A percentile compares a stretch with the other conserved stretches of the same genome.
These are phyloP conservation scores for Solea solea DNA, from an alignment of 2,113 vertebrate genomes.

Conservation along the genomic window DNA sequence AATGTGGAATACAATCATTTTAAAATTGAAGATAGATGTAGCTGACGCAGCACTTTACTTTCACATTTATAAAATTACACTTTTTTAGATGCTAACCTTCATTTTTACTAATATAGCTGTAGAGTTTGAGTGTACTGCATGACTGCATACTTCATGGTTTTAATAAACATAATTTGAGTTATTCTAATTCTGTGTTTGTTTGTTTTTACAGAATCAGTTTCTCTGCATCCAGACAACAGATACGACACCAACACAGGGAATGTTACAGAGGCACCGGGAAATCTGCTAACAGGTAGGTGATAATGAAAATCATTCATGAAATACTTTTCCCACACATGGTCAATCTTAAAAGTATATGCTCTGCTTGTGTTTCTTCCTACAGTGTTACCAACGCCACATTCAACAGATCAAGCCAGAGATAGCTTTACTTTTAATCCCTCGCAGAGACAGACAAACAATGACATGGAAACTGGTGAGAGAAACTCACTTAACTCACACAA, in stretches of 20 bases:
- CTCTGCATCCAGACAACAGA: too few relatives aligned
- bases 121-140: too few relatives aligned
- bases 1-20: too few relatives aligned
- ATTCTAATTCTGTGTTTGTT: too few relatives aligned
- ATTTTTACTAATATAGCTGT: too few relatives aligned
- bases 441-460: background rate
- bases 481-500: background rate
- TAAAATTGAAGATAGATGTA: background rate
- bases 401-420: background rate
- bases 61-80: too few relatives aligned
- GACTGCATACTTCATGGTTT: too few relatives aligned
- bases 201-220: too few relatives aligned
- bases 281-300: background rate
- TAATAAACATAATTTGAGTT: too few relatives aligned
- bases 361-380: background rate
- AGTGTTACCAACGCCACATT: constrained; percentile 3
- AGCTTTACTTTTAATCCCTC: background rate
- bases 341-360: background rate
- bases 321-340: background rate
- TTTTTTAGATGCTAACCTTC: too few relatives aligned
- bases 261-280: background rate
- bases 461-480: constrained; percentile 21
- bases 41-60: background rate
- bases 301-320: background rate
- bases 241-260: background rate